Percentiles rank a stretch among this genome's conserved stretches.
Conservation (phyloP, 2,797 vertebrate species). For the Enteromius anoplus region DNA sequence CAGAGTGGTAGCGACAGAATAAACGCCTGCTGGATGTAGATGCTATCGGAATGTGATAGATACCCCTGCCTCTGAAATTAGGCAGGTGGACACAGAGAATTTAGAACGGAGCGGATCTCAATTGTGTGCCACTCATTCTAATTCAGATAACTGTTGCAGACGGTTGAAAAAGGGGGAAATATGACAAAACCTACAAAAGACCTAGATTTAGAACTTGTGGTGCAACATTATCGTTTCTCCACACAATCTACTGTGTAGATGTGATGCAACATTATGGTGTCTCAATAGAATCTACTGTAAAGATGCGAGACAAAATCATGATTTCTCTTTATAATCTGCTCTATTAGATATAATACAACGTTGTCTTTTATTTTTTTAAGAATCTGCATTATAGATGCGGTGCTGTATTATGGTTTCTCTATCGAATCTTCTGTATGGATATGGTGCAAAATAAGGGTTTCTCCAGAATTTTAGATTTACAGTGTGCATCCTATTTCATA, state of each 20-base stretch:
- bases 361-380: not conserved
- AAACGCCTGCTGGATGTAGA: slow-evolving; percentile 61
- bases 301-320: not conserved
- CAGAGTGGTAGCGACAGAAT: slow-evolving; percentile 65
- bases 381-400: not conserved
- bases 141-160: slow-evolving; percentile 45
- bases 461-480: not conserved
- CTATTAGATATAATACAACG: not conserved
- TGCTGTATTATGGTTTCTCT: not conserved
- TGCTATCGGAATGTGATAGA: slow-evolving; percentile 61
- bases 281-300: not conserved
- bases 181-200: slow-evolving; percentile 10
- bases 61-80: slow-evolving; percentile 60
- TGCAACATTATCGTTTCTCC: not conserved
- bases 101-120: slow-evolving; percentile 51
- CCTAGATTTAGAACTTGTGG: not conserved
- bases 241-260: not conserved
- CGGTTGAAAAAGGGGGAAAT: not conserved
- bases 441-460: not conserved
- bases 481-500: not conserved
- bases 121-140: slow-evolving; percentile 43
- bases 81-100: slow-evolving; percentile 52
- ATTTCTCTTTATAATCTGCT: not conserved
- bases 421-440: not conserved
- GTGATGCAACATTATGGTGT: not conserved